Conservation (phyloP, 1,140 invertebrate species). For the Conus betulinus region DNA sequence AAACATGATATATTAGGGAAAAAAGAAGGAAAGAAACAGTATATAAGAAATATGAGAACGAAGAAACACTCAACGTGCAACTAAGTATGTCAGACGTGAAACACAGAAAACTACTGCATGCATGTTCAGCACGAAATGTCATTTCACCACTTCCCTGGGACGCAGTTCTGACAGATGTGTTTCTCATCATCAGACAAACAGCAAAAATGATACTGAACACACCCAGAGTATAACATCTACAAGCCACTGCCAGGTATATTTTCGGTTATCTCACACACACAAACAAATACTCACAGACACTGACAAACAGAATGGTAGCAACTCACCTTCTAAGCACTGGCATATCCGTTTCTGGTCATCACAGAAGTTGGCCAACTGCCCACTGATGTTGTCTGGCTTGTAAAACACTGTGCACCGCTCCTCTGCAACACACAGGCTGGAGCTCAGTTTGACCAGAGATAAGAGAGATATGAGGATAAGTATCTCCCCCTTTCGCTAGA, state of each 20-base stretch:
- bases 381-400: constrained; percentile 47
- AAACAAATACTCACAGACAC: too few species aligned
- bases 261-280: too few species aligned
- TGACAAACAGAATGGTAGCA: too few species aligned
- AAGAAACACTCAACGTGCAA: too few species aligned
- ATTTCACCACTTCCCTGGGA: too few species aligned
- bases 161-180: too few species aligned
- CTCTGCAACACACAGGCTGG: constrained; percentile 23
- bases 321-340: constrained; percentile 52
- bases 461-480: neutral
- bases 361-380: constrained; percentile 51
- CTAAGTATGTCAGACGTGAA: too few species aligned
- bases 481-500: neutral
- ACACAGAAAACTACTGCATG: too few species aligned
- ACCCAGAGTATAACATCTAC: too few species aligned
- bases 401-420: constrained; percentile 49
- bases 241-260: too few species aligned
- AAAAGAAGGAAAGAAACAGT: neutral
- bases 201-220: too few species aligned
- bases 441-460: neutral
- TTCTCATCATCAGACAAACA: neutral
- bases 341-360: constrained; percentile 51
- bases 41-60: neutral
- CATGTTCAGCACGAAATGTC: too few species aligned
- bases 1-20: neutral